Evolutionary conservation across 2,113 vertebrate species (phyloP).

Genomic region (Scartelaos histophorus): DNA sequence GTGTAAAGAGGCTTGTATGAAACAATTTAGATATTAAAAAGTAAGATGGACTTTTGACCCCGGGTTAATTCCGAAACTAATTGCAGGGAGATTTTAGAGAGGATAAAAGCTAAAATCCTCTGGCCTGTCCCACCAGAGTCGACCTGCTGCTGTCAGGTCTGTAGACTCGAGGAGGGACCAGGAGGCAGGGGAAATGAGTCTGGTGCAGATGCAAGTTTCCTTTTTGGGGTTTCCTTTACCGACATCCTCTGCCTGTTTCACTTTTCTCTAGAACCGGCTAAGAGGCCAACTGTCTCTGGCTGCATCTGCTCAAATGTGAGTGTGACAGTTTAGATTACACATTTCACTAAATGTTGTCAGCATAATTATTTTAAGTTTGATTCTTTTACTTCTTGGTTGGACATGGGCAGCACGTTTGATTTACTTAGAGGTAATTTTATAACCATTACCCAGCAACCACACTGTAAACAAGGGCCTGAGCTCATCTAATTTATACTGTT

Average conservation of each 20-base stretch:
- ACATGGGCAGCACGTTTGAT: no score
- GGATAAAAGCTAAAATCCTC: constrained; percentile 68
- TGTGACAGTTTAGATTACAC: neutral
- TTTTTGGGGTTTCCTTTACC: constrained; percentile 60
- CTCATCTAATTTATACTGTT: no score
- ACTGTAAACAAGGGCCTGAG: no score
- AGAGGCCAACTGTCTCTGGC: neutral
- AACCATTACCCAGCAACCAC: no score
- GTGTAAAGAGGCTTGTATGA: constrained; percentile 40
- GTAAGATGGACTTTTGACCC: constrained; percentile 49
- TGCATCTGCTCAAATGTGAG: neutral
- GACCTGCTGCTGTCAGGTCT: constrained; percentile 64
- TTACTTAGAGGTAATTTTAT: no score
- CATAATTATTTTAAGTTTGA: no score
- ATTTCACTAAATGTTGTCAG: no score
- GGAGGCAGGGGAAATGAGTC: constrained; percentile 70
- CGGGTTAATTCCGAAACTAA: constrained; percentile 74
- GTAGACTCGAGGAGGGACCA: constrained; percentile 47
- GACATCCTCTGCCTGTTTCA: constrained; percentile 30
- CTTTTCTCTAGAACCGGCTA: constrained; percentile 16
- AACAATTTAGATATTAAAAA: constrained; percentile 51
- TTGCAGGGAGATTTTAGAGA: constrained; percentile 62
- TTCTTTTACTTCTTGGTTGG: no score
- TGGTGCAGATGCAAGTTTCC: constrained; percentile 68
- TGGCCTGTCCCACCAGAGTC: constrained; percentile 51